Evolutionary conservation across 1,140 invertebrate genomes (phyloP).

Genomic region (Tetramorium parvispinum): DNA sequence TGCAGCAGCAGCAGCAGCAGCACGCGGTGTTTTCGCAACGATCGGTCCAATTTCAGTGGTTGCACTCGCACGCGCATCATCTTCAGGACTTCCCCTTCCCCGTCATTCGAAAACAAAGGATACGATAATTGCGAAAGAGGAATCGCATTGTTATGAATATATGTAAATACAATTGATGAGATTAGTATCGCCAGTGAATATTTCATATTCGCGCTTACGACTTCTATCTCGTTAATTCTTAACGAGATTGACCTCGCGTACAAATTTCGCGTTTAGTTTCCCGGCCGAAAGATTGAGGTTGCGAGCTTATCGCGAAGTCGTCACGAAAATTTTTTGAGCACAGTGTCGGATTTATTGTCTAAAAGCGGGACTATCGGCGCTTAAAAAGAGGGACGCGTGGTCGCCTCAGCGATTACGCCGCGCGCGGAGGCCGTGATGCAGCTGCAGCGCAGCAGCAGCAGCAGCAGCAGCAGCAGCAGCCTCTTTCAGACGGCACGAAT

Average conservation of each 20-base stretch:
- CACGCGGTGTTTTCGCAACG: constrained; percentile 59
- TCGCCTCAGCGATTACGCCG: constrained; percentile 50
- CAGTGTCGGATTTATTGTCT: constrained; percentile 26
- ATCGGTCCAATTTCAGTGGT: constrained; percentile 69
- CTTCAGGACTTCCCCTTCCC: background rate
- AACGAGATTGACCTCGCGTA: background rate
- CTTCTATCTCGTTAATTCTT: background rate
- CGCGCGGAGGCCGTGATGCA: constrained; percentile 42
- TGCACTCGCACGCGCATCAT: background rate
- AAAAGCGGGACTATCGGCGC: constrained; percentile 20
- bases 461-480: constrained; percentile 6
- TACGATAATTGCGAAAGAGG: background rate
- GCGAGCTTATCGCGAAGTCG: background rate
- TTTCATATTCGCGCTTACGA: background rate
- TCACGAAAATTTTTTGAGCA: constrained; percentile 1
- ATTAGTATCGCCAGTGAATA: background rate
- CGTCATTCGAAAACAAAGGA: background rate
- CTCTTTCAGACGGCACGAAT: constrained; percentile 62
- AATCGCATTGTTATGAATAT: background rate
- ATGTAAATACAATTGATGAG: background rate
- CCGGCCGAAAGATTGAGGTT: background rate
- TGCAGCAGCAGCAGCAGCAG: background rate
- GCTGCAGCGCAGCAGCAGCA: too few relatives aligned
- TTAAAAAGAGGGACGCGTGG: constrained; percentile 37
- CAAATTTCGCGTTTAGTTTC: background rate